Evolutionary conservation across 64 coral and sea anemone genomes (phyloP).

Genomic region (Trachythela sp.): DNA sequence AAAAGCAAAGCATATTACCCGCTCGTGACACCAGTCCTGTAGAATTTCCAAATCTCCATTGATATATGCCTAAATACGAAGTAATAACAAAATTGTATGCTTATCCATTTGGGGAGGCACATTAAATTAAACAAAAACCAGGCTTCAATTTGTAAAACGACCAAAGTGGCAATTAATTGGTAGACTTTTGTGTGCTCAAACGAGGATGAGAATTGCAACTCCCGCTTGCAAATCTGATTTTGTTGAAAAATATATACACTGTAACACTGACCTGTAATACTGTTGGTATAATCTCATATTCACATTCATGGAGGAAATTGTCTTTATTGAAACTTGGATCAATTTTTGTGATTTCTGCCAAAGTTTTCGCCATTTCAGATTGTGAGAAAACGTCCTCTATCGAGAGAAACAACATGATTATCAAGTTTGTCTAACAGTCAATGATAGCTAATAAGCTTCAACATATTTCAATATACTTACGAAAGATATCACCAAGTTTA

Average conservation of each 20-base stretch:
- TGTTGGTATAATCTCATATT: constrained; percentile 99
- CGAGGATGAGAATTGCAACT: too few relatives aligned
- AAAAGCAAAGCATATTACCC: constrained; percentile 41
- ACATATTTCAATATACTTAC: constrained; percentile 61
- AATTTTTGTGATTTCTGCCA: constrained; percentile 96
- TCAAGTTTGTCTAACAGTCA: too few relatives aligned
- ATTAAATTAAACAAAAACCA: too few relatives aligned
- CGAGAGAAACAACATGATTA: background rate
- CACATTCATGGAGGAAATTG: constrained; percentile 94
- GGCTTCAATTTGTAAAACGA: too few relatives aligned
- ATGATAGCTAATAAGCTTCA: too few relatives aligned
- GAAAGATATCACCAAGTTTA: constrained; percentile 85
- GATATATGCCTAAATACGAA: constrained; percentile 64
- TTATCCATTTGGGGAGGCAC: background rate
- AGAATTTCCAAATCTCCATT: constrained; percentile 87
- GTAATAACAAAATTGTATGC: background rate
- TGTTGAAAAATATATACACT: too few relatives aligned
- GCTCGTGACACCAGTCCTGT: constrained; percentile 97
- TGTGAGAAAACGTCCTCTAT: constrained; percentile 96
- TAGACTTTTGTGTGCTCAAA: too few relatives aligned
- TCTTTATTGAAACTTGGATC: constrained; percentile 99
- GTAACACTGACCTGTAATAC: constrained; percentile 83
- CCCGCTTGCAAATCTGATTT: too few relatives aligned
- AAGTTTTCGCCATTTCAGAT: constrained; percentile 93
- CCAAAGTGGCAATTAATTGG: too few relatives aligned